Base-by-base conservation (phyloP, 2,888 invertebrate genomes). In the Spodoptera picta region DNA sequence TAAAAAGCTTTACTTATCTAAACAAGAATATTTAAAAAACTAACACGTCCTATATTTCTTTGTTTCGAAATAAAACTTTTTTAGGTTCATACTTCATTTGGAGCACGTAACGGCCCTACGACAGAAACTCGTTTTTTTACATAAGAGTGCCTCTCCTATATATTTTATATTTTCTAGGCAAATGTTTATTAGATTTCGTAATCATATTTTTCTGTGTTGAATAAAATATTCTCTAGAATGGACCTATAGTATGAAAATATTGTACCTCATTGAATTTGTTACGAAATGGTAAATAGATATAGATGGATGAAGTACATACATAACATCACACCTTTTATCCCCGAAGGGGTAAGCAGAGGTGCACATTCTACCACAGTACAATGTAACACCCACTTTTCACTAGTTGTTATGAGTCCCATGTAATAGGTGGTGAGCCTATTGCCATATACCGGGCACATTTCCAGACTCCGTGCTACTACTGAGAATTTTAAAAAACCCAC, bases 171-270 rank as follows among this genome's bases (percentile, higher is more conserved):
- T 70, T 63, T 70, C 42, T 69, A 69, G 69, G 75, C 56, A 69
- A 69, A 64, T 54, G 12, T 69, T 75, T 72, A 64, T 75, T 69
- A 60, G 50, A 50, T 60, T 70, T 51, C 19, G 50, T 75, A 60
- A 75, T 64, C 64, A 70, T 60, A 75, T 75, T 75, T 72, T 75
- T 72, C 43, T 64, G 53, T 70, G 64, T 54, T 63, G 53, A 69
- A 69, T 60, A 62, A 59, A 71, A 59, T 59, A 69, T 59, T 56
- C 36, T 43, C 4, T n/a, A 36, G 27, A 72, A 54, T 53, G 24
- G 14, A 50, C 66, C 46, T 55, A 36, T 36, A 36, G 36, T 36
- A 52, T 48, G 42, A 51, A 65, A 73, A 55, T 55, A 55, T 73
- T 69, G 50, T n/a, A 45, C n/a, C n/a, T n/a, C 44, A 23, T 42